A percentile compares a stretch with the other conserved stretches of the same genome.
phyloP scores from a whole-genome alignment of 2,888 invertebrate genomes.

The Nematopogon swammerdamellus region DNA sequence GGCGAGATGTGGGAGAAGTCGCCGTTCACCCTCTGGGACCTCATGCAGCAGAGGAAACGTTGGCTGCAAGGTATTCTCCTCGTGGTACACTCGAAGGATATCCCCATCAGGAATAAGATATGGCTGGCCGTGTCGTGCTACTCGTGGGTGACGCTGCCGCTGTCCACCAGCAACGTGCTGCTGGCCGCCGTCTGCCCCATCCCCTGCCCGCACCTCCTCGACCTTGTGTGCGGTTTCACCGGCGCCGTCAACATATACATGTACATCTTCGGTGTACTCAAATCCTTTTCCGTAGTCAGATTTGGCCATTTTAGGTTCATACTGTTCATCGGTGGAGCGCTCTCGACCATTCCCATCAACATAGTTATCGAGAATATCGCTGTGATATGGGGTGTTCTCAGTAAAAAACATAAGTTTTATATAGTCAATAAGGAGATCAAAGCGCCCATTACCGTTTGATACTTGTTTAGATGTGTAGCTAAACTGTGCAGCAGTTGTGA shows the following conservation, averaged over 20 bases:
- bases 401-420: constrained; percentile 95
- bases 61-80: constrained; percentile 93
- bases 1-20: constrained; percentile 99
- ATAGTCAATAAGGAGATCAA: constrained; percentile 91
- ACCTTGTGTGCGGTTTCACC: constrained; percentile 86
- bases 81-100: constrained; percentile 82
- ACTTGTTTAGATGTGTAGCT: constrained; percentile 5
- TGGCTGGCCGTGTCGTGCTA: constrained; percentile 87
- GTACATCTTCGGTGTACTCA: constrained; percentile 97
- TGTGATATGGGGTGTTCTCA: constrained; percentile 90
- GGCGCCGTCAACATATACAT: constrained; percentile 95
- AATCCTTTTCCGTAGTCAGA: constrained; percentile 88
- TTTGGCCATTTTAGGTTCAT: constrained; percentile 77
- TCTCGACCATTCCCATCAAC: constrained; percentile 91
- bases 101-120: constrained; percentile 75
- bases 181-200: constrained; percentile 85
- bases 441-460: constrained; percentile 63
- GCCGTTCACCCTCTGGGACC: constrained; percentile 92
- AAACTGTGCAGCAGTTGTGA: too few relatives aligned
- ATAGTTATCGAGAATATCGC: constrained; percentile 93
- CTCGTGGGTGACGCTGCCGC: constrained; percentile 93
- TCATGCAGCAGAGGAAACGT: constrained; percentile 92
- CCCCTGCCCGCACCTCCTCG: constrained; percentile 78
- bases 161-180: constrained; percentile 86
- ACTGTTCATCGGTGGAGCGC: constrained; percentile 79